A percentile compares a stretch with the other conserved stretches of the same genome.
Evolutionary conservation across 92 coral and sea anemone species (phyloP).

Genomic region (Zoanthus sansibaricus): DNA sequence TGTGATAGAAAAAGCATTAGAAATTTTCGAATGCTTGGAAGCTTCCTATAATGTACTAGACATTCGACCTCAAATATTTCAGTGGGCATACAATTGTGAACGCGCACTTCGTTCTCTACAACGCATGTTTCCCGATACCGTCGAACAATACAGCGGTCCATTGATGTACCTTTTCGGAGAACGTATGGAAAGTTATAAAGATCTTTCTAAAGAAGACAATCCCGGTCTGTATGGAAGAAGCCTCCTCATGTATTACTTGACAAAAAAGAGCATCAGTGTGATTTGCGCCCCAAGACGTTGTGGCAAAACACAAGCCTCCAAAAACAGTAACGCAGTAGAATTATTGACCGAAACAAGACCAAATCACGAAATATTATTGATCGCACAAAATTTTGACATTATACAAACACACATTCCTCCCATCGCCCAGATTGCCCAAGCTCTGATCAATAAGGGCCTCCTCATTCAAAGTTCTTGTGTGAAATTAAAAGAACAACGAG

Average conservation of each 20-base stretch:
- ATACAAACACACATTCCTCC: neutral
- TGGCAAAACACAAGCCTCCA: neutral
- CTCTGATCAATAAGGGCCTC: neutral
- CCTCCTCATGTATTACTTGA: neutral
- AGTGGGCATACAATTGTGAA: neutral
- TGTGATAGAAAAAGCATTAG: neutral
- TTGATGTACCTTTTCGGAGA: neutral
- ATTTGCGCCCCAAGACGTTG: neutral
- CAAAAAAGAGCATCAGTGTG: neutral
- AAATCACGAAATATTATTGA: neutral
- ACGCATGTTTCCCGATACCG: constrained; percentile 1
- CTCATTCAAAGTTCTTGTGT: neutral
- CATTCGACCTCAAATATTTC: neutral
- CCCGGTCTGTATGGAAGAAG: neutral
- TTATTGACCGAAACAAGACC: neutral
- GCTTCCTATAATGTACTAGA: neutral
- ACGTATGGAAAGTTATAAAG: neutral
- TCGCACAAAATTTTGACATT: neutral
- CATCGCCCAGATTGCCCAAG: neutral
- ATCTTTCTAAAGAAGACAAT: neutral
- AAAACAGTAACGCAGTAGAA: neutral
- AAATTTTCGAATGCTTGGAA: neutral
- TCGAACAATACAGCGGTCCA: neutral
- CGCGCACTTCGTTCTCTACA: neutral
- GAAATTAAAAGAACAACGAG: neutral